Base-by-base conservation (phyloP, 2,888 invertebrate genomes). In the Steromphala cineraria region DNA sequence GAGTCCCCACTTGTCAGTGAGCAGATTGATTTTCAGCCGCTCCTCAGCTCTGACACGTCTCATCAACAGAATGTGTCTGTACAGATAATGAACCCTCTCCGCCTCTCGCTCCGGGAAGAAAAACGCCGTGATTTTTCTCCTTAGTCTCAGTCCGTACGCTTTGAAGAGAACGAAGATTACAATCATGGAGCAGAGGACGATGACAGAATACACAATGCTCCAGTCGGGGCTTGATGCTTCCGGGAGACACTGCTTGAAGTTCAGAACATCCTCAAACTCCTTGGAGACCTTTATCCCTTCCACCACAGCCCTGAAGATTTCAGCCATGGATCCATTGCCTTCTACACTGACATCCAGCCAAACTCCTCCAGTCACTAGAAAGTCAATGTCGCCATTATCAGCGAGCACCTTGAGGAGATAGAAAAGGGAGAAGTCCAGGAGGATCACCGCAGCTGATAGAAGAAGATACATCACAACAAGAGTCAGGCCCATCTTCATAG, bases 81-180 rank as follows among this genome's bases (percentile, higher is more conserved):
- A 78, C 40, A 78, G 67, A n/a, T 67, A 78, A 40, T 67, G 40
- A 46, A 78, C 67, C 46, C 78, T 46, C 17, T 78, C 62, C 7
- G 40, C 62, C 28, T 78, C 78, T 62, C 67, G 36, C 24, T 67
- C 67, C 7, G 78, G 78, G 46, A 67, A 78, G 67, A 78, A 78
- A 24, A 62, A 78, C 28, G 78, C 78, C 19, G 67, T 67, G 13
- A 78, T 78, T n/a, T 28, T 52, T 21, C 53, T 52, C 17, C 62
- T 19, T 15, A 78, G 52, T 62, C 78, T 56, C 67, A 52, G 15
- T 2, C 78, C 78, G 67, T 78, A 78, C 28, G 62, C 78, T n/a
- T 78, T 62, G 17, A 78, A 36, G 8, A 78, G 52, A 5, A 78
- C 78, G 5, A 62, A 52, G 24, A 67, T 15, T 15, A 67, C 19